A percentile compares a stretch with the other conserved stretches of the same genome.
Evolutionary conservation across 2,113 vertebrate genomes (phyloP).

Genomic region (Microcebus jonahi): DNA sequence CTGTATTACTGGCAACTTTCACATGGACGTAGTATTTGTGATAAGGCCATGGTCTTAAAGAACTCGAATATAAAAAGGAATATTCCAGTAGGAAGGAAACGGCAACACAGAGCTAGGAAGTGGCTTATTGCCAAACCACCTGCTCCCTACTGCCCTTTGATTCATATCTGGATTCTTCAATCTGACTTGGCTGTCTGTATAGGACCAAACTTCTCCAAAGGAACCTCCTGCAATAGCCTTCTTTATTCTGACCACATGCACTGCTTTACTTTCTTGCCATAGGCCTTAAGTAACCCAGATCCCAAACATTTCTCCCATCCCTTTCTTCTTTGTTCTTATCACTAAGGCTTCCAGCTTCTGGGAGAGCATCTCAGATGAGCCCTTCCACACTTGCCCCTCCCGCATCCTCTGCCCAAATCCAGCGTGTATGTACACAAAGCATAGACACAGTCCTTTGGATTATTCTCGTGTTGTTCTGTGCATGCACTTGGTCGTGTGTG

Average conservation of each 20-base stretch:
- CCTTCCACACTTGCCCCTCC: not conserved
- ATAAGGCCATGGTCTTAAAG: not conserved
- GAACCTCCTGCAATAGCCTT: not conserved
- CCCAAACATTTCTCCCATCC: not conserved
- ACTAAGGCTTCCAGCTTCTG: not conserved
- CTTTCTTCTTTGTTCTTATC: not conserved
- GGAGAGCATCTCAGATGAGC: not conserved
- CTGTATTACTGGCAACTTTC: not conserved
- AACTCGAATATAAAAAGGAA: not conserved
- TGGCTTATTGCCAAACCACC: not conserved
- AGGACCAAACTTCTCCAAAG: not conserved
- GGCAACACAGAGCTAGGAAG: not conserved
- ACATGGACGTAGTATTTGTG: not conserved
- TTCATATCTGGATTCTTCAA: not conserved
- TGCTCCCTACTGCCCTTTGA: not conserved
- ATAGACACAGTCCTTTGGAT: not conserved
- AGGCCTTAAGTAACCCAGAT: not conserved
- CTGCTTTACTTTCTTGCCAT: not conserved
- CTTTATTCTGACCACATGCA: not conserved
- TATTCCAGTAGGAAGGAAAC: not conserved
- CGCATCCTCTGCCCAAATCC: not conserved
- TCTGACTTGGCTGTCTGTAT: not conserved
- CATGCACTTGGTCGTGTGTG: not conserved
- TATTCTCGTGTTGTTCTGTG: not conserved
- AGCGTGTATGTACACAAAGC: accelerated